These are phyloP conservation scores for Otocyon megalotis DNA, from an alignment of 2,113 vertebrate genomes.

Conservation along the genomic window DNA sequence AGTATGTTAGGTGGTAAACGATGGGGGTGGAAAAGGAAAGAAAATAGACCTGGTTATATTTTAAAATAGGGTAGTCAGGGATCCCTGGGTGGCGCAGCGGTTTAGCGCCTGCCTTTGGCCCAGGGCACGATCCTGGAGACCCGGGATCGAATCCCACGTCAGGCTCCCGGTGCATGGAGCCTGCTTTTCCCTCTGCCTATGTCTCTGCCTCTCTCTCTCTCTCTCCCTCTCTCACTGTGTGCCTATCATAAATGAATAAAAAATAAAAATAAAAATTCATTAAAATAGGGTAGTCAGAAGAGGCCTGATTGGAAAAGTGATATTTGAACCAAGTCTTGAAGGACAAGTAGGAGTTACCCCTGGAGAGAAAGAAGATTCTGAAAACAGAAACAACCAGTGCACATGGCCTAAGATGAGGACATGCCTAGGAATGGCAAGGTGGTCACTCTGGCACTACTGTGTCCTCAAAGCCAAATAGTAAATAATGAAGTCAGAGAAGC, in stretches of 20 bases:
- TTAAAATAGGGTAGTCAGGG: not conserved
- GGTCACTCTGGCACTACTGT: not conserved
- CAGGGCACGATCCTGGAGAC: too few species aligned
- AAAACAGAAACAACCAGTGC: conserved; percentile 33
- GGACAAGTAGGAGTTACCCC: not conserved
- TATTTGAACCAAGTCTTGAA: conserved; percentile 51
- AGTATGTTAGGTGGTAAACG: not conserved
- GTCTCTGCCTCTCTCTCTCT: too few species aligned
- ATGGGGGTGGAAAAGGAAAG: not conserved
- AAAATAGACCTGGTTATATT: not conserved
- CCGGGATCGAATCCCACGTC: too few species aligned
- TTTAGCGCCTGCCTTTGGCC: too few species aligned
- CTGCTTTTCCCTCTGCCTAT: too few species aligned
- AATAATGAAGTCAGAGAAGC: not conserved
- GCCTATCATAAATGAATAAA: too few species aligned
- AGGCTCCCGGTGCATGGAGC: too few species aligned
- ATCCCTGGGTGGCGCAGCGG: too few species aligned
- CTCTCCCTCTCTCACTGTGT: too few species aligned
- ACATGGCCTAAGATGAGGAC: not conserved
- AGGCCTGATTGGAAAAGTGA: not conserved
- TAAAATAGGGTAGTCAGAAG: not conserved
- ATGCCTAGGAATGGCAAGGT: not conserved
- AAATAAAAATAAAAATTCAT: not conserved
- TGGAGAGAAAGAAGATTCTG: not conserved
- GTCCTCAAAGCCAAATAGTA: not conserved